Base-by-base conservation (phyloP, 2,113 vertebrate genomes). In the Progne subis region DNA sequence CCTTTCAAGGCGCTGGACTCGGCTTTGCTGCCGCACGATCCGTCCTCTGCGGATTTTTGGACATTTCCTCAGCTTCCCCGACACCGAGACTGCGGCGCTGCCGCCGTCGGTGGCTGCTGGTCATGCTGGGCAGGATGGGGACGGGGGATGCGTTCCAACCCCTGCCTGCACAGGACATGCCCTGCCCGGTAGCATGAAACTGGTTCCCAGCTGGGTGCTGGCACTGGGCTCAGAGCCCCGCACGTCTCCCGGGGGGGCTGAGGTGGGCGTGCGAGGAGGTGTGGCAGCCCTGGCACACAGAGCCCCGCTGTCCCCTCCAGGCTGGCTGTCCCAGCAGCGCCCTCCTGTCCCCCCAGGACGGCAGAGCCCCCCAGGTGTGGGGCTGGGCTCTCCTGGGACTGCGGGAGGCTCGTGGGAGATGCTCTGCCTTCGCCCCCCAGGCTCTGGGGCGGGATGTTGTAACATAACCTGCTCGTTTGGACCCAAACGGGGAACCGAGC, bases 401-500 rank as follows among this genome's bases (percentile, higher is more conserved):
- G 7, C 6, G 37, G 53, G 25, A n/a, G 11, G 28, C 50, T 2
- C 78, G 53, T 70, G 77, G 53, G 56, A 87, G 78, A 79, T 82
- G 74, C 57, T 91, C 91, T 88, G 76, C 76, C 76, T 64, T 68
- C 94, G 85, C 94, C 89, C 90, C 75, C 63, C 80, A 60, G 80
- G 72, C 72, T 56, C 84, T 57, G 88, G 94, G 96, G 89, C 6
- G 39, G 92, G 91, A 79, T 91, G 86, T 82, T 98, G 96, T 97
- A 97, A 97, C 47, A 96, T 93, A 86, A 97, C 50, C 83, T 34
- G 94, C 98, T 98, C 71, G 10, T 97, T 97, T 37, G 69, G 97
- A 94, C 97, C 95, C 97, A 76, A 87, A 85, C 18, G 23, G 94
- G 97, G 95, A 88, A 92, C 83, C 9, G 64, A 96, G 90, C 86